phyloP scores from a whole-genome alignment of 2,113 vertebrate species.

The Amphilophus citrinellus region DNA sequence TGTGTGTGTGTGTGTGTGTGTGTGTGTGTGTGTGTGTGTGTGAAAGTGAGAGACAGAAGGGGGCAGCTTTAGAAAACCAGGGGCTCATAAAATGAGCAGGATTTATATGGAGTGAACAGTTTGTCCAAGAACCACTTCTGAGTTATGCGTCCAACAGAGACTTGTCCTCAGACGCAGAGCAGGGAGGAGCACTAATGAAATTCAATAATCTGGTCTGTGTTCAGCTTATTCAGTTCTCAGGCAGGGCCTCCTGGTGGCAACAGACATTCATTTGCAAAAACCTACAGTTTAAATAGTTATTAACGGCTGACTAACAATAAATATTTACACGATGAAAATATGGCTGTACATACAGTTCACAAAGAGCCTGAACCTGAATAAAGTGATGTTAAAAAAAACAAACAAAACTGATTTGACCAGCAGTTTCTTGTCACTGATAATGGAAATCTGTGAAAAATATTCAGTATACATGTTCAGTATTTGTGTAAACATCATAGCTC shows the following conservation, averaged over 20 bases:
- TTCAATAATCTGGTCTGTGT: slow-evolving; percentile 40
- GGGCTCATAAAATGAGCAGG: slow-evolving; percentile 65
- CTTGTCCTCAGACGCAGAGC: slow-evolving; percentile 55
- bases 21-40: not conserved
- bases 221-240: slow-evolving; percentile 17
- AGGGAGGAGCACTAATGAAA: slow-evolving; percentile 50
- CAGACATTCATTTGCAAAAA: not conserved
- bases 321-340: not conserved
- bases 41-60: not conserved
- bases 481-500: not conserved
- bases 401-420: not conserved
- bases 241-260: slow-evolving; percentile 8
- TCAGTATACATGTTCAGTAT: not conserved
- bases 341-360: not conserved
- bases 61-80: slow-evolving; percentile 43
- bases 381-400: not conserved
- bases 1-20: not conserved
- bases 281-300: not conserved
- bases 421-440: not conserved
- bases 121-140: slow-evolving; percentile 59
- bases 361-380: not conserved
- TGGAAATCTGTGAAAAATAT: not conserved
- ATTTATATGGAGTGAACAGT: slow-evolving; percentile 71
- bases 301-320: not conserved
- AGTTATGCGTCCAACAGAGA: slow-evolving; percentile 67